phyloP scores from a whole-genome alignment of 2,888 invertebrate genomes.

The Bursaphelenchus okinawaensis region DNA sequence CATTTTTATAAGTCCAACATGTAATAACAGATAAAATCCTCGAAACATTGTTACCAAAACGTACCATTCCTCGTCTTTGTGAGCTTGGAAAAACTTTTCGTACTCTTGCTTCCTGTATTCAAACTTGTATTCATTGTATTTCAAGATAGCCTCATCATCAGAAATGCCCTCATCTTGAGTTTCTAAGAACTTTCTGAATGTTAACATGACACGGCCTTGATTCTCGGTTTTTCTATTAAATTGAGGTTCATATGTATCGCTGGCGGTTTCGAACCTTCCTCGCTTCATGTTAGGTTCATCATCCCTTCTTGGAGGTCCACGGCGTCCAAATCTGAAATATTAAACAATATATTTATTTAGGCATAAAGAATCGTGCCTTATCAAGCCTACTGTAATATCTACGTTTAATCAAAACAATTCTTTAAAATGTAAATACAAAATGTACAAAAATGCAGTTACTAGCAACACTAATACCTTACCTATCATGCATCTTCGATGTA shows the following conservation, averaged over 20 bases:
- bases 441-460: too few species aligned
- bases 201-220: conserved; percentile 78
- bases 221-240: conserved; percentile 22
- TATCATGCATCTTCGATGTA: too few species aligned
- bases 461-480: too few species aligned
- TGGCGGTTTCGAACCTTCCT: conserved; percentile 33
- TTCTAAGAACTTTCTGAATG: conserved; percentile 88
- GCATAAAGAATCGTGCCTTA: too few species aligned
- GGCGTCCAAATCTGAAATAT: conserved; percentile 27
- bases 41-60: background rate
- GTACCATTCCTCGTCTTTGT: conserved; percentile 99
- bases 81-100: conserved; percentile 94
- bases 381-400: too few species aligned
- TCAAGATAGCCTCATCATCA: conserved; percentile 88
- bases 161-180: conserved; percentile 89
- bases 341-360: too few species aligned
- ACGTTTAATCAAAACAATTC: too few species aligned
- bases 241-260: conserved; percentile 41
- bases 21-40: background rate
- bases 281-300: conserved; percentile 36
- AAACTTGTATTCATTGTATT: conserved; percentile 95
- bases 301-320: conserved; percentile 35
- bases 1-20: conserved; percentile 14
- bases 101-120: conserved; percentile 92
- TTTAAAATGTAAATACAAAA: too few species aligned